phyloP scores from a whole-genome alignment of 2,888 invertebrate genomes.

The Drosophila planitibia region DNA sequence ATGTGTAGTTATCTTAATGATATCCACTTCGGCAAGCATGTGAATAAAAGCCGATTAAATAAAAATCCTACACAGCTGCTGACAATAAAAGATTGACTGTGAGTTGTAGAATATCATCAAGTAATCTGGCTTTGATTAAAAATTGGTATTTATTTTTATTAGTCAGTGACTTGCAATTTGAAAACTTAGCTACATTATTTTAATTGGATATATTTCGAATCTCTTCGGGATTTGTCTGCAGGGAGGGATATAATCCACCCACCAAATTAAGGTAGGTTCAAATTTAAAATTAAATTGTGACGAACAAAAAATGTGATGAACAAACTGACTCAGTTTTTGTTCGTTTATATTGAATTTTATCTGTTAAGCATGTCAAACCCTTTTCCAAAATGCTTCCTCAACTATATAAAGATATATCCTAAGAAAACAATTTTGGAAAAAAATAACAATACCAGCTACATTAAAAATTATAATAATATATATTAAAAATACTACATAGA shows the following conservation, averaged over 20 bases:
- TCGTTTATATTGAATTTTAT: background rate
- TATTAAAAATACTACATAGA: background rate
- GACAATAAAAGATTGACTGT: background rate
- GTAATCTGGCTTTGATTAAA: background rate
- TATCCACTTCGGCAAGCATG: background rate
- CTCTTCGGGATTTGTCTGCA: background rate
- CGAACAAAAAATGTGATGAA: background rate
- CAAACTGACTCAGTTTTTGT: background rate
- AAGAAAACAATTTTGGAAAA: background rate
- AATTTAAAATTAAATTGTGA: background rate
- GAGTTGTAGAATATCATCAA: background rate
- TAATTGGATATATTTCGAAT: background rate
- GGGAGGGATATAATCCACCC: background rate
- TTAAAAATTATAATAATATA: background rate
- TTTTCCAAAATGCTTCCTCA: background rate
- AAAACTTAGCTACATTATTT: background rate
- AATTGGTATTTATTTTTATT: background rate
- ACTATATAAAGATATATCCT: background rate
- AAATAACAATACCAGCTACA: background rate
- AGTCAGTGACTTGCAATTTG: background rate
- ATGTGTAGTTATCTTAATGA: background rate
- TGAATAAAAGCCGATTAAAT: background rate
- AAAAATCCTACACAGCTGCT: background rate
- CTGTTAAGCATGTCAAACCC: too few relatives aligned
- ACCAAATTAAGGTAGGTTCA: background rate